A percentile compares a stretch with the other conserved stretches of the same genome.
Evolutionary conservation across 2,797 vertebrate species (phyloP).

Genomic region (Lutjanus argentimaculatus): DNA sequence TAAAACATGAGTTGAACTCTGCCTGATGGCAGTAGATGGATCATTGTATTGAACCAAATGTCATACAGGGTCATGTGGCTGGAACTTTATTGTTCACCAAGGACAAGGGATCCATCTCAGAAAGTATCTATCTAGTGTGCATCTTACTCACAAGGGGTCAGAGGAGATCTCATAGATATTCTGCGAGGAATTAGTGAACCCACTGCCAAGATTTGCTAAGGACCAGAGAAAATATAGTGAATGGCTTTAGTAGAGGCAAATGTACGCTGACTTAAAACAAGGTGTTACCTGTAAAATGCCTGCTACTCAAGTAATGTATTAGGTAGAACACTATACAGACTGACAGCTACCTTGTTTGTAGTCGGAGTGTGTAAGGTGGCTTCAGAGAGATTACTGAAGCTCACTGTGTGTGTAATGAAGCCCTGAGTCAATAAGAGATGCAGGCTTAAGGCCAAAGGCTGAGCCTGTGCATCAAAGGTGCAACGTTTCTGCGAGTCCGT

Average conservation of each 20-base stretch:
- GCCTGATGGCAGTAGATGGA: neutral
- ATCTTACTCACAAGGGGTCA: conserved; percentile 33
- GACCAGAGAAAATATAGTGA: conserved; percentile 37
- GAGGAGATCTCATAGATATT: conserved; percentile 46
- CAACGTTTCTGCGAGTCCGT: conserved; percentile 39
- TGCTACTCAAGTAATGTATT: conserved; percentile 58
- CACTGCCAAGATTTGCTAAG: conserved; percentile 45
- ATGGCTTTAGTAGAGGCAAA: conserved; percentile 45
- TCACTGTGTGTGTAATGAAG: conserved; percentile 84
- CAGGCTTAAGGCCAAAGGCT: conserved; percentile 81
- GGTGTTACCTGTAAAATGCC: conserved; percentile 58
- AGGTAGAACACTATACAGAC: conserved; percentile 60
- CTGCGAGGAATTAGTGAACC: conserved; percentile 27
- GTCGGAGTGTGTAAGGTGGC: conserved; percentile 74
- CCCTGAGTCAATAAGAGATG: conserved; percentile 82
- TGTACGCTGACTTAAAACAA: conserved; percentile 59
- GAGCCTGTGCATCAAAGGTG: conserved; percentile 69
- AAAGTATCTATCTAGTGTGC: conserved; percentile 7
- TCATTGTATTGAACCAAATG: neutral
- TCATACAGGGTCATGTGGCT: conserved; percentile 5
- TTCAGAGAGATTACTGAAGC: conserved; percentile 84
- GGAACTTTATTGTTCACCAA: conserved; percentile 16
- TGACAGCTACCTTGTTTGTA: conserved; percentile 80
- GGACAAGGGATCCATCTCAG: conserved; percentile 24
- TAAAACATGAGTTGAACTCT: conserved; percentile 4